Evolutionary conservation across 2,113 vertebrate species (phyloP).

Genomic region (Saimiri boliviensis): DNA sequence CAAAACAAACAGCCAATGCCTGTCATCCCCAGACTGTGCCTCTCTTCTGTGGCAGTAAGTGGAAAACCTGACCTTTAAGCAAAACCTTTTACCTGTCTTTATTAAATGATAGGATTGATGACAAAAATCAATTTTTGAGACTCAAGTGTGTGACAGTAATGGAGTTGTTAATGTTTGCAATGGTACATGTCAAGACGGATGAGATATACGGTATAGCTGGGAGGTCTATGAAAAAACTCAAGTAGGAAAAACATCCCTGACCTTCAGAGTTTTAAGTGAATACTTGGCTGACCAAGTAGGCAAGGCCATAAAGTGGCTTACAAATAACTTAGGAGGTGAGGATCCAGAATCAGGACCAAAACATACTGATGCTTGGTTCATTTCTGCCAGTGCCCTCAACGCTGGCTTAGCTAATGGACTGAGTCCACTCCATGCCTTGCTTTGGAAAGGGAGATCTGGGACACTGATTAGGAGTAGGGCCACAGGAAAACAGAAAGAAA

Average conservation of each 20-base stretch:
- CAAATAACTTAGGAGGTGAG: not conserved
- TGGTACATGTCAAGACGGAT: conserved; percentile 58
- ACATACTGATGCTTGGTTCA: not conserved
- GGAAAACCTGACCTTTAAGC: not conserved
- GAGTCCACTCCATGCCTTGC: not conserved
- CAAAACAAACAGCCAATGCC: conserved; percentile 37
- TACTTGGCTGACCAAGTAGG: not conserved
- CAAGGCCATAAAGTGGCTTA: not conserved
- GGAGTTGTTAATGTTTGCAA: conserved; percentile 47
- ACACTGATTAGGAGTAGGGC: not conserved
- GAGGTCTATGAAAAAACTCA: not conserved
- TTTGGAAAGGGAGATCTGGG: not conserved
- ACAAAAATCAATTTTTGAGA: conserved; percentile 57
- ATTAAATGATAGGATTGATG: conserved; percentile 17
- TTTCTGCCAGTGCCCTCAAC: not conserved
- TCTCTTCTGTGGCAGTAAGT: not conserved
- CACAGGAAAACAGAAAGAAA: not conserved
- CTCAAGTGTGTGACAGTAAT: conserved; percentile 26
- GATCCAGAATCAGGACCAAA: not conserved
- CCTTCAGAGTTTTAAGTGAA: not conserved
- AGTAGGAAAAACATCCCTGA: not conserved
- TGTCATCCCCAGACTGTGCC: not conserved
- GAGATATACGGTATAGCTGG: not conserved
- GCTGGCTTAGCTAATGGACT: not conserved
- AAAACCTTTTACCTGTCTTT: not conserved